Base-by-base conservation (phyloP, 1,140 invertebrate genomes). In the Aphelinus atriplicis region DNA sequence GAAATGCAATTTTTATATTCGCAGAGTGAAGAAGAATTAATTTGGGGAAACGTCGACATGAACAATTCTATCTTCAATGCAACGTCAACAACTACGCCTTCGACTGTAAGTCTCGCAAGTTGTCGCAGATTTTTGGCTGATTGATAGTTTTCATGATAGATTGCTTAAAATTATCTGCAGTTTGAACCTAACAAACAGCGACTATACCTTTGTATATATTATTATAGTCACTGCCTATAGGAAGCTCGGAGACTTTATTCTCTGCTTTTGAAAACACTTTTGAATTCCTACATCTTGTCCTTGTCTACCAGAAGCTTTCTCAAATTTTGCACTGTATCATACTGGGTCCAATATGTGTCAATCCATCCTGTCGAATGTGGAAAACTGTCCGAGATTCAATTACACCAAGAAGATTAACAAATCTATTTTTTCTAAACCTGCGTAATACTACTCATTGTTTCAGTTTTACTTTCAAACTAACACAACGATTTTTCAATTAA, bases 11-110 rank as follows among this genome's bases (percentile, higher is more conserved):
- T 45, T 43, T 57, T 7, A 46, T 63, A 26, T 65, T 10, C 45
- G 7, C 9, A 76, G 75, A 66, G 61, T 7, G 69, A 76, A 57
- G 75, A 72, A 50, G 64, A 71, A 10, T 67, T 62, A 6, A 57
- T 76, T 26, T 76, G 75, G 75, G 65, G 43, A 10, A 68, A 63
- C 51, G 2, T 57, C 0, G 75, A 71, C 0, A 4, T 62, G n/a
- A 68, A 76, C n/a, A 76, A 76, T n/a, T 7, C 69, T 6, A 45
- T 76, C 43, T 61, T 71, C 55, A 71, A 76, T 43, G 9, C 53
- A 7, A 76, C 74, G 1, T 2, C 62, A 2, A 45, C 74, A 3
- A 53, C 55, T 3, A 58, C 56, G 7, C 6, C 73, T 7, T 2
- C 61, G 45, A 47, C 48, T 50, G 73, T 75, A 75, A 75, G 73